Percentiles rank a stretch among this genome's conserved stretches.
These are phyloP conservation scores for Gracilinanus agilis DNA, from an alignment of 2,113 vertebrate species.

Conservation along the genomic window DNA sequence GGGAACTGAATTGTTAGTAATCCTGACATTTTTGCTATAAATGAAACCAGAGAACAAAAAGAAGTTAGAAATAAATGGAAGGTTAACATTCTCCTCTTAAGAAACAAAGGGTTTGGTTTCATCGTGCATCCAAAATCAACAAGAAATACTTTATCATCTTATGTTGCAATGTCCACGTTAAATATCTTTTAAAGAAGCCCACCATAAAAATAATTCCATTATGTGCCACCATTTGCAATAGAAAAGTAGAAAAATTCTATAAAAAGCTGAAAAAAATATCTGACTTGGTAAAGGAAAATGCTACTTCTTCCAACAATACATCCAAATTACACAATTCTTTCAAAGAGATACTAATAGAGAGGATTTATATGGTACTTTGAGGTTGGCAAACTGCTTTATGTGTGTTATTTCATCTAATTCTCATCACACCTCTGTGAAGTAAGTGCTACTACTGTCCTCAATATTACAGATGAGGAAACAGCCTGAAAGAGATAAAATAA, in stretches of 20 bases:
- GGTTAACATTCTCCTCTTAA: not conserved
- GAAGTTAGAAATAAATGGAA: not conserved
- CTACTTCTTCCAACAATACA: not conserved
- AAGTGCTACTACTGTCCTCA: not conserved
- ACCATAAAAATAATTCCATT: not conserved
- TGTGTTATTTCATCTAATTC: not conserved
- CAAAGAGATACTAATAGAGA: too few relatives aligned
- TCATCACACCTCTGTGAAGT: slow-evolving; percentile 12
- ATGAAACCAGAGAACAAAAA: not conserved
- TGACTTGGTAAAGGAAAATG: not conserved
- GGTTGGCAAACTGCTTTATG: too few relatives aligned
- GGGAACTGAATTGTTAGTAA: not conserved
- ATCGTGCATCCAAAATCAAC: not conserved
- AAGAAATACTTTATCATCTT: not conserved
- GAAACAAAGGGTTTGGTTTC: not conserved
- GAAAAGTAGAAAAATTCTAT: not conserved
- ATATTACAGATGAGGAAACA: not conserved
- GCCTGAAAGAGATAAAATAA: too few relatives aligned
- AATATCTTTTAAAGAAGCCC: not conserved
- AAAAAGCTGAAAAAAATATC: not conserved
- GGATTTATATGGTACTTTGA: too few relatives aligned
- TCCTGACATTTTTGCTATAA: not conserved
- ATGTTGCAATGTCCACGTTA: not conserved
- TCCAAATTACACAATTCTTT: too few relatives aligned
- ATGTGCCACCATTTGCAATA: not conserved